Percentiles rank a stretch among this genome's conserved stretches.
These are phyloP conservation scores for Bhutanitis thaidina DNA, from an alignment of 2,888 invertebrate genomes.

Conservation along the genomic window DNA sequence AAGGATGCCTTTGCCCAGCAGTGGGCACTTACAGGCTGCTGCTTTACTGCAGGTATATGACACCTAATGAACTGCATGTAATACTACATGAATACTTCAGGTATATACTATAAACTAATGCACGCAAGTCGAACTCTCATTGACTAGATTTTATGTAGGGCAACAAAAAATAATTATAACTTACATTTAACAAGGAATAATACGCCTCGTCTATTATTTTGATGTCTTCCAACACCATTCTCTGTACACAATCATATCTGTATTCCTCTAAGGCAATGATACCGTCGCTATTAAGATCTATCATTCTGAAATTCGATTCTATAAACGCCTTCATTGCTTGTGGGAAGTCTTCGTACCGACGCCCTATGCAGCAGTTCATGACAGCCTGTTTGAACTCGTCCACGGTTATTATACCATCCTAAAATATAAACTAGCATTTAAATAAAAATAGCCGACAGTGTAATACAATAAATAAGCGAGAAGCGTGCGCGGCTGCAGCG, in stretches of 20 bases:
- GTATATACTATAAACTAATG: too few species aligned
- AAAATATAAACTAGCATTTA: slow-evolving; percentile 32
- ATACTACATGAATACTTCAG: too few species aligned
- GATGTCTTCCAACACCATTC: slow-evolving; percentile 88
- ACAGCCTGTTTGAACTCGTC: slow-evolving; percentile 91
- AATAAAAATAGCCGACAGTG: slow-evolving; percentile 22
- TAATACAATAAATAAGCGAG: slow-evolving; percentile 31
- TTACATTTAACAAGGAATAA: slow-evolving; percentile 86
- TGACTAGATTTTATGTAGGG: too few species aligned
- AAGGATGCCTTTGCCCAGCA: too few species aligned
- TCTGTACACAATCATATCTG: slow-evolving; percentile 89
- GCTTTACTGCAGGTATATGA: too few species aligned
- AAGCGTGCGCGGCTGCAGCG: slow-evolving; percentile 48
- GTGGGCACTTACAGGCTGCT: too few species aligned
- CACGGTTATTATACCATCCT: slow-evolving; percentile 90
- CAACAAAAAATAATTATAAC: slow-evolving; percentile 40
- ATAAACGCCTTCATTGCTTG: slow-evolving; percentile 93
- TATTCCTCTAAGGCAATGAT: slow-evolving; percentile 89
- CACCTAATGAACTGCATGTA: too few species aligned
- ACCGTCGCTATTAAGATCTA: slow-evolving; percentile 90
- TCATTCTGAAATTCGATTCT: slow-evolving; percentile 89
- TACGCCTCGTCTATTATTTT: slow-evolving; percentile 88
- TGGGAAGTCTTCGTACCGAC: slow-evolving; percentile 88
- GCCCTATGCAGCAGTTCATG: slow-evolving; percentile 88
- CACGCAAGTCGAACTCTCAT: too few species aligned